These are phyloP conservation scores for Trachemys scripta DNA, from an alignment of 2,113 vertebrate genomes.

Conservation along the genomic window DNA sequence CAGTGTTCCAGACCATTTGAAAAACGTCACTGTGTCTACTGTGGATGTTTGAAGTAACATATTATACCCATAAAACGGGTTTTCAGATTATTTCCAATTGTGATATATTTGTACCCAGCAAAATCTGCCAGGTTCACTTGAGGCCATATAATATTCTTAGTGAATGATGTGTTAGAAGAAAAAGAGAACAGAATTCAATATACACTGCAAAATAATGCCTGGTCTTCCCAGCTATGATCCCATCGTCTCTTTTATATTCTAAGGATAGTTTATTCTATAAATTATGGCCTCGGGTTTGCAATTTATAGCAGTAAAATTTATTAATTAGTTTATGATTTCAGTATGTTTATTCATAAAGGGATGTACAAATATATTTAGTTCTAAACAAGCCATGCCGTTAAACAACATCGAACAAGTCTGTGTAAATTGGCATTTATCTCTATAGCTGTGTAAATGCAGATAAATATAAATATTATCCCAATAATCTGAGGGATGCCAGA, in stretches of 20 bases:
- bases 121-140: conserved; percentile 49
- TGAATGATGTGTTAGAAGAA: conserved; percentile 56
- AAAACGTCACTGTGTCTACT: conserved; percentile 32
- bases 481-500: conserved; percentile 35
- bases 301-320: conserved; percentile 63
- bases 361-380: conserved; percentile 43
- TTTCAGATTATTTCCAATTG: conserved; percentile 57
- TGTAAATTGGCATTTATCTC: conserved; percentile 31
- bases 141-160: conserved; percentile 60
- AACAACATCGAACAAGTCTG: neutral
- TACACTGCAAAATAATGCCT: conserved; percentile 59
- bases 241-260: neutral
- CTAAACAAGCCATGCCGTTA: conserved; percentile 47
- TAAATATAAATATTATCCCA: conserved; percentile 53
- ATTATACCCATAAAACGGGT: conserved; percentile 17
- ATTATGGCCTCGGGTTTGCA: conserved; percentile 62
- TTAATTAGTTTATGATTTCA: conserved; percentile 65
- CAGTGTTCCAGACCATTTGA: conserved; percentile 4
- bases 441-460: conserved; percentile 21
- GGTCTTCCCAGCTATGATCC: conserved; percentile 52
- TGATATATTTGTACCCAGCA: conserved; percentile 47
- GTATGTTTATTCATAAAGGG: conserved; percentile 37
- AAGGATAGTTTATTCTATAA: conserved; percentile 41
- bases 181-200: conserved; percentile 34
- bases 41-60: conserved; percentile 4